These are phyloP conservation scores for Acrossocheilus wenchowensis DNA, from an alignment of 2,797 vertebrate species.

Conservation along the genomic window DNA sequence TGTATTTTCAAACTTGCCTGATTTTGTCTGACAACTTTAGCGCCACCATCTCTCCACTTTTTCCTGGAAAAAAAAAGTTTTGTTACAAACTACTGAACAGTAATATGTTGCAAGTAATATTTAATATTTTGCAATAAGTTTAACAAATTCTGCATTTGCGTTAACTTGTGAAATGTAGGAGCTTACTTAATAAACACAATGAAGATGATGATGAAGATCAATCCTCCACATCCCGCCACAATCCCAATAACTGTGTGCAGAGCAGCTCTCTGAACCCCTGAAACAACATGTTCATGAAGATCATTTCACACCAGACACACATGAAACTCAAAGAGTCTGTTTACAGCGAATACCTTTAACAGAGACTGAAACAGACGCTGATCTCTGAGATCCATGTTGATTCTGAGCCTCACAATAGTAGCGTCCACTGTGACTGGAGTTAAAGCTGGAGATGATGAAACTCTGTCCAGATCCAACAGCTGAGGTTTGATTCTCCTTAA, in stretches of 20 bases:
- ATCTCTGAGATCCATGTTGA: constrained; percentile 3
- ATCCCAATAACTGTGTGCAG: constrained; percentile 3
- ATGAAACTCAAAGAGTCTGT: constrained; percentile 1
- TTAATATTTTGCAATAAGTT: neutral
- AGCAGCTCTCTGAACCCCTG: neutral
- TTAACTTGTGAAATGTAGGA: neutral
- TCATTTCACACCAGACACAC: neutral
- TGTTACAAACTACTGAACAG: too few species aligned
- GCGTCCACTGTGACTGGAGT: neutral
- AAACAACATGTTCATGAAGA: neutral
- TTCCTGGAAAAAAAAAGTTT: too few species aligned
- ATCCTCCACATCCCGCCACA: neutral
- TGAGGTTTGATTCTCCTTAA: too few species aligned
- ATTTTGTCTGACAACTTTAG: too few species aligned
- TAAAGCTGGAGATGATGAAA: too few species aligned
- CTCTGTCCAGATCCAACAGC: too few species aligned
- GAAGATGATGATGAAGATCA: constrained; percentile 4
- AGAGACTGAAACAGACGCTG: neutral
- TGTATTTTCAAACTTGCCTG: neutral
- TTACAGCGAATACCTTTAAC: neutral
- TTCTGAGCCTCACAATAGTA: constrained; percentile 54
- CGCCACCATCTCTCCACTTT: too few species aligned
- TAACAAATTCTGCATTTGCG: neutral
- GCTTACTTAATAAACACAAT: constrained; percentile 8
- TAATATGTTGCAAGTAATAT: neutral